A percentile compares a stretch with the other conserved stretches of the same genome.
Evolutionary conservation across 2,888 invertebrate species (phyloP).

Genomic region (Beris morrisii): DNA sequence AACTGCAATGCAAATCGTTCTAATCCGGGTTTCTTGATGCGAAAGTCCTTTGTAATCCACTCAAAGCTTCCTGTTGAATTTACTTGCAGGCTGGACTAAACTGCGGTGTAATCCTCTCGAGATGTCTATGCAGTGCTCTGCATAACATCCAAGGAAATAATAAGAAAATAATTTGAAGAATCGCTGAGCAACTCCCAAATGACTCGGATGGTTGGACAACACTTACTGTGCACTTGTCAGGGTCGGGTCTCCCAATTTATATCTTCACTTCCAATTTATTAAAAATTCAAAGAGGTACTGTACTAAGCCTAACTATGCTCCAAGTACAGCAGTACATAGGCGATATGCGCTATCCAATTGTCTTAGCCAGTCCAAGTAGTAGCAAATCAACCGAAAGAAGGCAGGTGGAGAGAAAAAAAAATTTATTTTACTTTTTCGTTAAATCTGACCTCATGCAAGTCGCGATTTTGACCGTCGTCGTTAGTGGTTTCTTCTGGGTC

Average conservation of each 20-base stretch:
- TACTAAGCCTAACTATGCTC: conserved; percentile 19
- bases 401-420: conserved; percentile 6
- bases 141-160: too few species aligned
- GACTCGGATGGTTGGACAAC: conserved; percentile 55
- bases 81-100: too few species aligned
- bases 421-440: too few species aligned
- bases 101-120: too few species aligned
- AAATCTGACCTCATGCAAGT: not conserved
- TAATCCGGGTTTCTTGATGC: too few species aligned
- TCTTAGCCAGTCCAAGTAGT: conserved; percentile 2
- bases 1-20: too few species aligned
- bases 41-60: too few species aligned
- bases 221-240: conserved; percentile 55
- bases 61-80: too few species aligned
- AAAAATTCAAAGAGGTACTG: conserved; percentile 54
- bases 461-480: conserved; percentile 14
- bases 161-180: conserved; percentile 8
- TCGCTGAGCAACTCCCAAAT: conserved; percentile 33
- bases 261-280: conserved; percentile 57
- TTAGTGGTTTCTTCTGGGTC: not conserved
- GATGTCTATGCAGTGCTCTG: too few species aligned
- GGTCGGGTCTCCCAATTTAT: conserved; percentile 55
- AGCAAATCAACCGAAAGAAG: conserved; percentile 15
- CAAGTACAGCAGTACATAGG: not conserved
- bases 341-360: conserved; percentile 7